A percentile compares a stretch with the other conserved stretches of the same genome.
phyloP scores from a whole-genome alignment of 2,888 invertebrate genomes.

The Autographa pulchrina region DNA sequence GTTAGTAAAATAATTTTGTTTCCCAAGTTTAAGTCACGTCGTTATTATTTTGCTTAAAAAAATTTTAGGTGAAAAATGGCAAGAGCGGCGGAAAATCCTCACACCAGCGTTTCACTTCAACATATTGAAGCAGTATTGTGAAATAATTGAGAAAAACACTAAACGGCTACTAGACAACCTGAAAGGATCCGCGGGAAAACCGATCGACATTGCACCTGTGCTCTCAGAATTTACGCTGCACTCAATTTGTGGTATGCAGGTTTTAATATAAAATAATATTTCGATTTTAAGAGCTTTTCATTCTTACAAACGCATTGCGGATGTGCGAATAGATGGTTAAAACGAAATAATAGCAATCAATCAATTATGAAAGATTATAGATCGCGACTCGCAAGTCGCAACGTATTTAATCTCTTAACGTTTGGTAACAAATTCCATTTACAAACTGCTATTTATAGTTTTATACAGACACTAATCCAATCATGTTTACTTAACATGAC shows the following conservation, averaged over 20 bases:
- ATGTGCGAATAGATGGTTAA: too few species aligned
- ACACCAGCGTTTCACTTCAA: constrained; percentile 92
- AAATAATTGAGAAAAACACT: constrained; percentile 84
- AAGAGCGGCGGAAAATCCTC: constrained; percentile 89
- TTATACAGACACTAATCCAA: background rate
- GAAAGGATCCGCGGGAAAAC: constrained; percentile 62
- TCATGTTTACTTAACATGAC: too few species aligned
- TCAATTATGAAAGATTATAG: too few species aligned
- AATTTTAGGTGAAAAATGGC: constrained; percentile 89
- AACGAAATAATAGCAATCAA: too few species aligned
- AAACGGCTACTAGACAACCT: constrained; percentile 75
- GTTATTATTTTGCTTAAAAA: background rate
- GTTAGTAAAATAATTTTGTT: too few species aligned
- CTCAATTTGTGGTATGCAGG: constrained; percentile 90
- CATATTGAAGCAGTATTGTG: constrained; percentile 83
- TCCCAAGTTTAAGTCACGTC: too few species aligned
- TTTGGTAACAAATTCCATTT: too few species aligned
- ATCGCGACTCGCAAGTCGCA: too few species aligned
- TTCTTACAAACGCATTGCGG: too few species aligned
- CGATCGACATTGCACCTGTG: constrained; percentile 87
- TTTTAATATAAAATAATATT: too few species aligned
- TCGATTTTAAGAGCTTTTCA: too few species aligned
- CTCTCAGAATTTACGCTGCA: constrained; percentile 89
- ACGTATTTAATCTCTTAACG: too few species aligned
- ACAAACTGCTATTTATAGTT: background rate